These are phyloP conservation scores for Malaclemys terrapin DNA, from an alignment of 2,113 vertebrate species.

Conservation along the genomic window DNA sequence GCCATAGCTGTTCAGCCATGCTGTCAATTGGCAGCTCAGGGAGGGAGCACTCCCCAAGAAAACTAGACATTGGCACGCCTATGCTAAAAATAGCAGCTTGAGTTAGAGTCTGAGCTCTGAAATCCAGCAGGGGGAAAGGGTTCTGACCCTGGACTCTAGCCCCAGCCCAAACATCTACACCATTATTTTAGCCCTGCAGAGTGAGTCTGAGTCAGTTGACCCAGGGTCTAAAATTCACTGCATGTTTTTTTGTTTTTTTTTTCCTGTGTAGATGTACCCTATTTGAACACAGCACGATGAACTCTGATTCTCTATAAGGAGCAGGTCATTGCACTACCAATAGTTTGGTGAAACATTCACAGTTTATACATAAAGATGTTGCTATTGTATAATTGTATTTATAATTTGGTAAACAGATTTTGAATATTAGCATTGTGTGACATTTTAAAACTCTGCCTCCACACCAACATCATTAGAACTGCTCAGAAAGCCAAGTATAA, in stretches of 20 bases:
- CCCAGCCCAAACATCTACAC: background rate
- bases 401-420: background rate
- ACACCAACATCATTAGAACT: background rate
- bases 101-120: background rate
- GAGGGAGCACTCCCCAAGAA: too few relatives aligned
- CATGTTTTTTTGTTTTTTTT: background rate
- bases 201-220: background rate
- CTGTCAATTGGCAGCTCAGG: too few relatives aligned
- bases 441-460: background rate
- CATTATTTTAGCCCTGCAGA: background rate
- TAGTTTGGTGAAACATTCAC: background rate
- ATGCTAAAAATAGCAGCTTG: background rate
- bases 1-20: too few relatives aligned
- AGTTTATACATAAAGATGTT: background rate
- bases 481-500: slow-evolving; percentile 16
- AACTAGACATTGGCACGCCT: too few relatives aligned
- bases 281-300: background rate
- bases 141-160: background rate
- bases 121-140: background rate
- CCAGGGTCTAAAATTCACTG: background rate
- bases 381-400: background rate
- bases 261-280: background rate
- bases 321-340: background rate
- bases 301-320: background rate
- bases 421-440: background rate